phyloP scores from a whole-genome alignment of 2,113 vertebrate genomes.

The Hippocampus zosterae region DNA sequence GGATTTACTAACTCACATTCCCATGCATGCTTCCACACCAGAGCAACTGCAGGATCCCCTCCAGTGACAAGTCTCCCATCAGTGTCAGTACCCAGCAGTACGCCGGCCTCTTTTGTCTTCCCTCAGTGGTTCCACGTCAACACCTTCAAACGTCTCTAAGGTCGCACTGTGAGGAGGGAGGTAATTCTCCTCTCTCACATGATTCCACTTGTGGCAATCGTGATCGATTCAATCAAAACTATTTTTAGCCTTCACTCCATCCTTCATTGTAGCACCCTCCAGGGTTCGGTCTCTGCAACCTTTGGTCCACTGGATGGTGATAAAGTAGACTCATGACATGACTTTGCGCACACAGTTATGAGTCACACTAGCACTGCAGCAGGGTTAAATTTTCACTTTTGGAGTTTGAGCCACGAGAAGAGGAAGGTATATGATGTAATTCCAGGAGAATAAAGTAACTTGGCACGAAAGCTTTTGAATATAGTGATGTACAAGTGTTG shows the following conservation, averaged over 20 bases:
- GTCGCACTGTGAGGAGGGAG: slow-evolving; percentile 19
- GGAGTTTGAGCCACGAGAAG: neutral
- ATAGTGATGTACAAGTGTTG: neutral
- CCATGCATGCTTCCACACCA: slow-evolving; percentile 28
- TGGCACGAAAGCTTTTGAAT: neutral
- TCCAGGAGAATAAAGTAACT: neutral
- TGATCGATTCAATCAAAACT: slow-evolving; percentile 12
- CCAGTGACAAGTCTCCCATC: slow-evolving; percentile 31
- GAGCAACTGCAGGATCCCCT: slow-evolving; percentile 49
- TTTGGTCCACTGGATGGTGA: neutral
- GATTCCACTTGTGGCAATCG: neutral
- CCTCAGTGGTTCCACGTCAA: slow-evolving; percentile 48
- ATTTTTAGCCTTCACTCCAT: slow-evolving; percentile 19
- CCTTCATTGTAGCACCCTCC: neutral
- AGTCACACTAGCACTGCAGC: neutral
- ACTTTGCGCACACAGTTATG: slow-evolving; percentile 4
- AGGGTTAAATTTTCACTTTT: neutral
- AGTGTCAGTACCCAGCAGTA: slow-evolving; percentile 37
- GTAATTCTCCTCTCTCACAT: neutral
- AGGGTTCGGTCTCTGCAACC: slow-evolving; percentile 2
- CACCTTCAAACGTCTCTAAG: slow-evolving; percentile 36
- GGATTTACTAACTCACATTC: slow-evolving; percentile 10
- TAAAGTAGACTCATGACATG: neutral
- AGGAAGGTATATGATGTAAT: slow-evolving; percentile 2
- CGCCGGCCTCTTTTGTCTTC: slow-evolving; percentile 42